phyloP scores from a whole-genome alignment of 2,888 invertebrate species.

The Silvanus unidentatus region DNA sequence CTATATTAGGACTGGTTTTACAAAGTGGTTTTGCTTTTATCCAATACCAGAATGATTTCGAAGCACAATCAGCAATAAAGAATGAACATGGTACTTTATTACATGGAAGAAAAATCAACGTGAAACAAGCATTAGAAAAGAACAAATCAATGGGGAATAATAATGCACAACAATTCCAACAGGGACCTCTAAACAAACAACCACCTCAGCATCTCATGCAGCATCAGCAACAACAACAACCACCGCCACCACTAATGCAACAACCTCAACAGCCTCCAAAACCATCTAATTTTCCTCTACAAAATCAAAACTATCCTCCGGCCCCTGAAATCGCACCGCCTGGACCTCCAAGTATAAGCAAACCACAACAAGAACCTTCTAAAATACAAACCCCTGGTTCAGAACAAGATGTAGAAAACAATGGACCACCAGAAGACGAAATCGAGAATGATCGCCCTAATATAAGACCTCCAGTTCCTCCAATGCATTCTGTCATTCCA shows the following conservation, averaged over 20 bases:
- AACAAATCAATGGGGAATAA: conserved; percentile 9
- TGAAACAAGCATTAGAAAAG: conserved; percentile 54
- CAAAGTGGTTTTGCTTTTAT: conserved; percentile 83
- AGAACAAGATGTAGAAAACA: conserved; percentile 9
- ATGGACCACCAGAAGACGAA: conserved; percentile 13
- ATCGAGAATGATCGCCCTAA: conserved; percentile 21
- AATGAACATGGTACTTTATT: conserved; percentile 65
- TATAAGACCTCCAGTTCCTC: conserved; percentile 26
- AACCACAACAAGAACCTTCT: conserved; percentile 6
- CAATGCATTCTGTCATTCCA: conserved; percentile 17
- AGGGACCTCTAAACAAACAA: neutral
- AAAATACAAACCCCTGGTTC: neutral
- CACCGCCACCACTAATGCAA: conserved; percentile 5
- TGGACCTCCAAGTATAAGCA: conserved; percentile 4
- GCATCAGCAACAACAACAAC: neutral
- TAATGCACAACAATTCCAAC: conserved; percentile 1
- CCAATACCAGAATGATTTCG: conserved; percentile 70
- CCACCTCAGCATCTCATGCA: neutral
- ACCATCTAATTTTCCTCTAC: conserved; percentile 5
- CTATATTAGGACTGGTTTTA: conserved; percentile 62
- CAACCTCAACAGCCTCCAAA: neutral
- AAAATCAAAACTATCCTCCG: conserved; percentile 11
- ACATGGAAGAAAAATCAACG: conserved; percentile 65
- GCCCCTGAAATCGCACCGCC: conserved; percentile 1
- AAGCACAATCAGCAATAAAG: conserved; percentile 69